A percentile compares a stretch with the other conserved stretches of the same genome.
Evolutionary conservation across 2,113 vertebrate genomes (phyloP).

Genomic region (Rhea pennata): DNA sequence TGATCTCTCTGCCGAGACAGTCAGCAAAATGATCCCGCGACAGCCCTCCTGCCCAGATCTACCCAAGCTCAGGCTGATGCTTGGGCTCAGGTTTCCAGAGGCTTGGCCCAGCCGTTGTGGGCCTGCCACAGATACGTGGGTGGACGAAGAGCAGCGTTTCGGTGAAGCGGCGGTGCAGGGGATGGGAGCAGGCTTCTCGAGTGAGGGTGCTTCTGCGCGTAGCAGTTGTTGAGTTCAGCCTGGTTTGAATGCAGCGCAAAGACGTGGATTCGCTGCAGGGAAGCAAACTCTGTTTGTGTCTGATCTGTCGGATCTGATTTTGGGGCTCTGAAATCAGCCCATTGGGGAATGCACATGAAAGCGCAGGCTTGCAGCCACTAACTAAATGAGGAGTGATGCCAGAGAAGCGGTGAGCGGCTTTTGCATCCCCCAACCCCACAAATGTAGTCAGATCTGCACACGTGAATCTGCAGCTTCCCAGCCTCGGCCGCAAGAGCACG

Average conservation of each 20-base stretch:
- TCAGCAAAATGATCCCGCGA: background rate
- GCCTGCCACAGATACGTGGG: background rate
- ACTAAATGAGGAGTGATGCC: fast-evolving
- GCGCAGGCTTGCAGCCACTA: fast-evolving
- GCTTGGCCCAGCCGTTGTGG: background rate
- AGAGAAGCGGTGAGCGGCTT: background rate
- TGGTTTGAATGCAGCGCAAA: background rate
- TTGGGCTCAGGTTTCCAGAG: fast-evolving
- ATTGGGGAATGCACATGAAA: fast-evolving
- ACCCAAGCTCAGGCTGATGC: background rate
- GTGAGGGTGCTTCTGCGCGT: background rate
- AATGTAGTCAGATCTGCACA: fast-evolving
- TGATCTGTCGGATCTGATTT: background rate
- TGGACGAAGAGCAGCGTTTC: fast-evolving
- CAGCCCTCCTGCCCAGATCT: background rate
- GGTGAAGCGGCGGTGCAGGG: fast-evolving
- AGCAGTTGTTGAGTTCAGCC: fast-evolving
- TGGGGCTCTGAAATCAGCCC: background rate
- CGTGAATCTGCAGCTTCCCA: background rate
- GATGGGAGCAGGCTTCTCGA: background rate
- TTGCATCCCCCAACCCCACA: background rate
- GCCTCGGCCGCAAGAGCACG: too few relatives aligned
- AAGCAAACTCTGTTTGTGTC: background rate
- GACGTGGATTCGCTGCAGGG: background rate
- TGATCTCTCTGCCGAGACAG: background rate